Base-by-base conservation (phyloP, 2,888 invertebrate genomes). In the Branchellion lobata region DNA sequence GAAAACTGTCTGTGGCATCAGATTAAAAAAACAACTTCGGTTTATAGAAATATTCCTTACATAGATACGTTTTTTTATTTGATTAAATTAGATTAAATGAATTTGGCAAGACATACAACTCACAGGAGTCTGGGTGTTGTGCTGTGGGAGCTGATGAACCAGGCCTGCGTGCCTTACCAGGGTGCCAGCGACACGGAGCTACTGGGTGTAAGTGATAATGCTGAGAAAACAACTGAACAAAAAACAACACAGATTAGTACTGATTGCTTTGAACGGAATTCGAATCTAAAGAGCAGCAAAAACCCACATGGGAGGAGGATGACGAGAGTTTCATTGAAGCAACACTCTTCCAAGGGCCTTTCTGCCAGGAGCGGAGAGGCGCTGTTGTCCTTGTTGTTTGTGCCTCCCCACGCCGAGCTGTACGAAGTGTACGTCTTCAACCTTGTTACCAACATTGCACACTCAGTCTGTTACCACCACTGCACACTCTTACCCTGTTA, bases 61-160 rank as follows among this genome's bases (percentile, higher is more conserved):
- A n/a, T n/a, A n/a, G n/a, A n/a, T n/a, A n/a, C n/a, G n/a, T n/a
- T n/a, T n/a, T n/a, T n/a, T n/a, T n/a, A n/a, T n/a, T n/a, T n/a
- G n/a, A n/a, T n/a, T n/a, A n/a, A n/a, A n/a, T n/a, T n/a, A n/a
- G n/a, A n/a, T n/a, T n/a, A n/a, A n/a, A n/a, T n/a, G n/a, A n/a
- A n/a, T n/a, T n/a, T n/a, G n/a, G n/a, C 40, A 40, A 5, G 14
- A 40, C 40, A 40, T 14, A 5, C 8, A 24, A 8, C n/a, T 57
- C 24, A n/a, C 61, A 57, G 61, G 61, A 57, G 61, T n/a, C 24
- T 57, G 61, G 61, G 61, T 24, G n/a, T 57, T 3, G 21, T 57
- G 21, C 21, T 57, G 24, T 57, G 61, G 61, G 61, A 57, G 24
- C 21, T 57, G 21, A n/a, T 57, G n/a, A 8, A 57, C 61, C 61